Conservation (phyloP, 2,113 vertebrate genomes). For the Haemorhous mexicanus region DNA sequence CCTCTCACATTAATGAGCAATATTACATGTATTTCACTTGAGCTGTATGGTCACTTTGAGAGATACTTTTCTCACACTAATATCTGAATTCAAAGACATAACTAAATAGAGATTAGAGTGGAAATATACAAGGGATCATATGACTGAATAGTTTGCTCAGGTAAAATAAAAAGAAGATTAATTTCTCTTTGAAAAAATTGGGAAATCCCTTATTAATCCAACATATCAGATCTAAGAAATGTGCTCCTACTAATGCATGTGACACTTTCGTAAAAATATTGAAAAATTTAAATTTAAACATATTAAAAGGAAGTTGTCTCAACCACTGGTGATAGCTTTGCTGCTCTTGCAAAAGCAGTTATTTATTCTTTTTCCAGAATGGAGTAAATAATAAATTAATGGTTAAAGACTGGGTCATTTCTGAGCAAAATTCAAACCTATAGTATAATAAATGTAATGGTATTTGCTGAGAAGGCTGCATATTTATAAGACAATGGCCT, state of each 20-base stretch:
- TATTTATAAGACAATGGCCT: not conserved
- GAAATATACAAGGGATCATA: not conserved
- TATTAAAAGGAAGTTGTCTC: not conserved
- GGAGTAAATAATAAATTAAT: not conserved
- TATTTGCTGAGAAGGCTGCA: not conserved
- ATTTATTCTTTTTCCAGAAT: not conserved
- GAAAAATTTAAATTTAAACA: not conserved
- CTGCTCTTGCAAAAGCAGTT: not conserved
- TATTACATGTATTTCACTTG: not conserved
- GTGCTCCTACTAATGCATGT: not conserved
- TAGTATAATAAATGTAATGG: not conserved
- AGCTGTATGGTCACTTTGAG: not conserved
- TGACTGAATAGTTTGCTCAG: not conserved
- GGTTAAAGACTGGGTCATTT: not conserved
- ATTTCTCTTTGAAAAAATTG: constrained; percentile 13
- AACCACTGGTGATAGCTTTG: not conserved
- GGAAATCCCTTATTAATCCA: not conserved
- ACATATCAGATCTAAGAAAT: not conserved
- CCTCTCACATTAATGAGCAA: not conserved
- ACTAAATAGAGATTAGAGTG: constrained; percentile 25
- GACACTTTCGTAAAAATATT: not conserved
- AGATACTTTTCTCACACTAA: not conserved
- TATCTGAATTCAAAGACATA: constrained; percentile 41
- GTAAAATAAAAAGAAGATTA: constrained; percentile 5
- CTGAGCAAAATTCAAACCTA: not conserved